A percentile compares a stretch with the other conserved stretches of the same genome.
Evolutionary conservation across 2,888 invertebrate species (phyloP).

Genomic region (Neoaliturus tenellus): DNA sequence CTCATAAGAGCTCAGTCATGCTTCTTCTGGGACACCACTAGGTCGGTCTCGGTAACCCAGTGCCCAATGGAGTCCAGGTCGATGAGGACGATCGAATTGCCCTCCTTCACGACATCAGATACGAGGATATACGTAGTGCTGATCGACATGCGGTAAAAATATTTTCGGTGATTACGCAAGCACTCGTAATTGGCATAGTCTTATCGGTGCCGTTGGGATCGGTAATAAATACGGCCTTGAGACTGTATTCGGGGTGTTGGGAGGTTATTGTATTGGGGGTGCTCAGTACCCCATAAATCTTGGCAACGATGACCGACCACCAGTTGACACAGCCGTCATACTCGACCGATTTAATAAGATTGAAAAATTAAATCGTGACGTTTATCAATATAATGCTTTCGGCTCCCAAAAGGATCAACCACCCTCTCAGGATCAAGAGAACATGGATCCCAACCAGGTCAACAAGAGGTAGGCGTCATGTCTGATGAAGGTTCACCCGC

Average conservation of each 20-base stretch:
- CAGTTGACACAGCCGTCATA: background rate
- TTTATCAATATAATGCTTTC: no score
- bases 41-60: slow-evolving; percentile 42
- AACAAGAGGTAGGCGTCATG: background rate
- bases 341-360: background rate
- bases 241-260: background rate
- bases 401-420: no score
- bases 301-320: background rate
- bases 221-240: background rate
- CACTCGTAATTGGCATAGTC: background rate
- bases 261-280: no score
- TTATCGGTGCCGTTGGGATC: background rate
- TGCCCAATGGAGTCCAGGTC: slow-evolving; percentile 32
- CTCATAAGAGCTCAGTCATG: background rate
- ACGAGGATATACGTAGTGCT: slow-evolving; percentile 31
- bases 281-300: background rate
- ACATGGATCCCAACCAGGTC: background rate
- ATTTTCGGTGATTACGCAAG: slow-evolving; percentile 21
- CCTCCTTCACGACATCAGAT: slow-evolving; percentile 14
- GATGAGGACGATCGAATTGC: slow-evolving; percentile 49
- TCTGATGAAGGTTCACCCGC: background rate
- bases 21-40: slow-evolving; percentile 33
- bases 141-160: background rate
- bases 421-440: background rate
- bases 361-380: background rate